Percentiles rank a stretch among this genome's conserved stretches.
phyloP scores from a whole-genome alignment of 2,797 vertebrate genomes.

The Arctocebus calabarensis region DNA sequence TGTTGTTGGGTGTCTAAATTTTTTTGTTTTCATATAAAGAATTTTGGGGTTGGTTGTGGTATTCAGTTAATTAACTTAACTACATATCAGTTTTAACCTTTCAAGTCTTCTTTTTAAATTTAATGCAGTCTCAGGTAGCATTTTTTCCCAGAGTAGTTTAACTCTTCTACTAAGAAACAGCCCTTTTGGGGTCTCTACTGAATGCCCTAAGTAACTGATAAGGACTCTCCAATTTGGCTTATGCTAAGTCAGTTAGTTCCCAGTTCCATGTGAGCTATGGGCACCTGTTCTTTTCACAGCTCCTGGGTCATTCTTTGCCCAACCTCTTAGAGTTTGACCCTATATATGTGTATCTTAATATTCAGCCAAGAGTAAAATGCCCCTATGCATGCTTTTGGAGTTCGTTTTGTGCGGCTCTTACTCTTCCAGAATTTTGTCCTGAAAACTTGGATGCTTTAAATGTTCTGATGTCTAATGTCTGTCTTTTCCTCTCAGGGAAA shows the following conservation, averaged over 20 bases:
- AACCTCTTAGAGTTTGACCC: not conserved
- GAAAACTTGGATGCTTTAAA: conserved; percentile 1
- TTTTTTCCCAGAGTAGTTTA: not conserved
- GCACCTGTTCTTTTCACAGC: not conserved
- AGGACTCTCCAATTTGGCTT: not conserved
- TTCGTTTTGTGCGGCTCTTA: not conserved
- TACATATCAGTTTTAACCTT: conserved; percentile 23
- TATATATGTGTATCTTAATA: not conserved
- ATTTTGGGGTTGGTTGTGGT: not conserved
- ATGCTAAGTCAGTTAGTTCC: not conserved
- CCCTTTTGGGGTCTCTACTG: not conserved
- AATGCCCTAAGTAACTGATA: not conserved
- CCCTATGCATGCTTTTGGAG: not conserved
- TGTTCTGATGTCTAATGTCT: not conserved
- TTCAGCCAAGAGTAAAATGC: not conserved
- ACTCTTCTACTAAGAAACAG: not conserved
- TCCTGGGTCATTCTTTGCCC: not conserved
- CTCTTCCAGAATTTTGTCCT: not conserved
- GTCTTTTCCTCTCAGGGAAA: conserved; percentile 29
- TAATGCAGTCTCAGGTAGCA: not conserved
- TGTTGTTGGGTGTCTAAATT: not conserved
- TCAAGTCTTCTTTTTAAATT: conserved; percentile 37
- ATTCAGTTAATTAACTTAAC: not conserved
- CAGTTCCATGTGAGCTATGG: not conserved
- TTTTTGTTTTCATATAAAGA: conserved; percentile 1